These are phyloP conservation scores for Cyanoderma ruficeps DNA, from an alignment of 2,113 vertebrate species.

Conservation along the genomic window DNA sequence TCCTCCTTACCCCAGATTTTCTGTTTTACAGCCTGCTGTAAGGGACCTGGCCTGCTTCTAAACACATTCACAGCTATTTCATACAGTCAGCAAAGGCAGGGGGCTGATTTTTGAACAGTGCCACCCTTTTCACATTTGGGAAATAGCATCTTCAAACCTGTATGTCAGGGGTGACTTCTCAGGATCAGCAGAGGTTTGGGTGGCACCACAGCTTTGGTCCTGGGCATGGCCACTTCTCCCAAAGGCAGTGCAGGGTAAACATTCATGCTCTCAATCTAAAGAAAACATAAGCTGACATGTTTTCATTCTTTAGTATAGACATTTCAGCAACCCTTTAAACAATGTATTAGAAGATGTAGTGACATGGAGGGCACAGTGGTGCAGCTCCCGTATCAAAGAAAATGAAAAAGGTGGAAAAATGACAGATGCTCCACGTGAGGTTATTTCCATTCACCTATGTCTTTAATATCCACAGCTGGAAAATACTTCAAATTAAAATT, in stretches of 20 bases:
- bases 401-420: neutral
- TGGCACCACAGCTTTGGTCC: neutral
- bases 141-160: neutral
- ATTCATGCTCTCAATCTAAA: neutral
- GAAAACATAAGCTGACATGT: neutral
- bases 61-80: neutral
- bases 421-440: neutral
- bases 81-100: neutral
- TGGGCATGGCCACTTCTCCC: neutral
- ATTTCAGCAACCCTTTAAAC: neutral
- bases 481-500: neutral
- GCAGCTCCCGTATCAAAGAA: neutral
- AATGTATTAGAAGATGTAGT: neutral
- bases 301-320: neutral
- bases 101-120: neutral
- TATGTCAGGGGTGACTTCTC: neutral
- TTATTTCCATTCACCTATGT: neutral
- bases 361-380: neutral
- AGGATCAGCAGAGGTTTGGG: neutral
- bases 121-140: neutral
- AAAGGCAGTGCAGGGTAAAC: neutral
- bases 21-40: neutral
- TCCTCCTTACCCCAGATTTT: neutral
- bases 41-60: neutral
- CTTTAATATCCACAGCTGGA: neutral